Evolutionary conservation across 2,113 vertebrate genomes (phyloP).

Genomic region (Tychaedon coryphoeus): DNA sequence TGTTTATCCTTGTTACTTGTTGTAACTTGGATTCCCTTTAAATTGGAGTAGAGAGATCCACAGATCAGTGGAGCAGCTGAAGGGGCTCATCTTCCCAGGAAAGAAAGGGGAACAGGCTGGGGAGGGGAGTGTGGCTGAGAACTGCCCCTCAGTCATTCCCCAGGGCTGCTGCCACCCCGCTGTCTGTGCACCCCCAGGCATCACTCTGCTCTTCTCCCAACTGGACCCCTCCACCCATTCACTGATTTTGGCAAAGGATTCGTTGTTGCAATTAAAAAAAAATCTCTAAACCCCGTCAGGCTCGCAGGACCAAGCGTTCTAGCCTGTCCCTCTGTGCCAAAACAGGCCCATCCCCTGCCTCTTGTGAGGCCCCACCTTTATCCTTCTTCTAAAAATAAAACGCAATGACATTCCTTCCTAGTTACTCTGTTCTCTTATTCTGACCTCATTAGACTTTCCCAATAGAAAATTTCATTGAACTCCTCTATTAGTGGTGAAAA

Average conservation of each 20-base stretch:
- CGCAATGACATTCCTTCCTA: conserved; percentile 36
- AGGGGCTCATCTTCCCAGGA: not conserved
- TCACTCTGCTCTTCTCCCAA: not conserved
- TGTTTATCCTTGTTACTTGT: not conserved
- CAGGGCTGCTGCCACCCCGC: not conserved
- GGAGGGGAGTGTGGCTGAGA: not conserved
- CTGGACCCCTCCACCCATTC: not conserved
- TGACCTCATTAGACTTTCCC: conserved; percentile 53
- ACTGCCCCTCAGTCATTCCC: not conserved
- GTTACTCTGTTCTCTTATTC: conserved; percentile 30
- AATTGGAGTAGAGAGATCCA: not conserved
- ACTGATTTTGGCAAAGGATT: not conserved
- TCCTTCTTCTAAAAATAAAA: conserved; percentile 56
- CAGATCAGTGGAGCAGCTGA: not conserved
- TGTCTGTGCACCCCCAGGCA: not conserved
- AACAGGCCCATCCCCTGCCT: conserved; percentile 14
- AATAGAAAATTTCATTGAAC: conserved; percentile 42
- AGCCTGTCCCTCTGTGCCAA: not conserved
- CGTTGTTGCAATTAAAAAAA: not conserved
- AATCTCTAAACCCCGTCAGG: not conserved
- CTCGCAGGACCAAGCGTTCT: not conserved
- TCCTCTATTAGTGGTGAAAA: conserved; percentile 3
- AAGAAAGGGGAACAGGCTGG: not conserved
- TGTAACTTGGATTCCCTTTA: not conserved
- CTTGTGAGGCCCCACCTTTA: conserved; percentile 45